Conservation (phyloP, 2,797 vertebrate genomes). For the Astyanax mexicanus region DNA sequence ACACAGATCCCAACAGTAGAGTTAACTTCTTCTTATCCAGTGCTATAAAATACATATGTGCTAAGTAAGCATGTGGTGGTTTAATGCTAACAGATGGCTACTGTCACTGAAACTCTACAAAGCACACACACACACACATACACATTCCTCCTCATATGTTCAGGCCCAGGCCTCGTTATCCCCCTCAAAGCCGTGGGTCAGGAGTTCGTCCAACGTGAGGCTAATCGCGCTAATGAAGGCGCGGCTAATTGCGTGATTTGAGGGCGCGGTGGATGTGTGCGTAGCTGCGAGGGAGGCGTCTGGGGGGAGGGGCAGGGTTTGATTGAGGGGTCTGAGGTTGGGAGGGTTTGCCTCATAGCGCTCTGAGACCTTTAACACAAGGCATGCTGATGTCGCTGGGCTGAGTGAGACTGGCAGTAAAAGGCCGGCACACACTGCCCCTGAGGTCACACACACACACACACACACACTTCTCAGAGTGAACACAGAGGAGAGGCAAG, state of each 20-base stretch:
- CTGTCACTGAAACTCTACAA: constrained; percentile 43
- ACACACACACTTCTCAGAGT: not conserved
- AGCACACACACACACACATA: constrained; percentile 26
- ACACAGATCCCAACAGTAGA: too few relatives aligned
- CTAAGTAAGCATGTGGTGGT: constrained; percentile 59
- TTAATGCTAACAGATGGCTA: constrained; percentile 61
- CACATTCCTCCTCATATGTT: constrained; percentile 40
- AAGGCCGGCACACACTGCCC: constrained; percentile 69
- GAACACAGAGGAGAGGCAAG: constrained; percentile 35
- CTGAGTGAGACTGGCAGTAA: constrained; percentile 79
- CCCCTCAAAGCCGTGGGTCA: constrained; percentile 54
- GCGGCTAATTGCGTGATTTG: constrained; percentile 69
- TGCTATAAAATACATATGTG: not conserved
- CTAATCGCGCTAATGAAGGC: constrained; percentile 84
- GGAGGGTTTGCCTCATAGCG: constrained; percentile 70
- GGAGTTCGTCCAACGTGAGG: constrained; percentile 63
- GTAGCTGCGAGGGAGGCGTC: constrained; percentile 75
- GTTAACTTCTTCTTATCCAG: not conserved
- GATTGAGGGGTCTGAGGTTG: not conserved
- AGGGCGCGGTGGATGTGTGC: constrained; percentile 42
- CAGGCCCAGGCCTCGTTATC: constrained; percentile 44
- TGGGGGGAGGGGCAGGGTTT: constrained; percentile 56
- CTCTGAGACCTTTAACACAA: constrained; percentile 82
- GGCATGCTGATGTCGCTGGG: constrained; percentile 74
- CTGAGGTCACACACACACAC: constrained; percentile 35